Percentiles rank a stretch among this genome's conserved stretches.
phyloP scores from a whole-genome alignment of 35 echinoderm and acorn worm genomes.

The Lytechinus variegatus region DNA sequence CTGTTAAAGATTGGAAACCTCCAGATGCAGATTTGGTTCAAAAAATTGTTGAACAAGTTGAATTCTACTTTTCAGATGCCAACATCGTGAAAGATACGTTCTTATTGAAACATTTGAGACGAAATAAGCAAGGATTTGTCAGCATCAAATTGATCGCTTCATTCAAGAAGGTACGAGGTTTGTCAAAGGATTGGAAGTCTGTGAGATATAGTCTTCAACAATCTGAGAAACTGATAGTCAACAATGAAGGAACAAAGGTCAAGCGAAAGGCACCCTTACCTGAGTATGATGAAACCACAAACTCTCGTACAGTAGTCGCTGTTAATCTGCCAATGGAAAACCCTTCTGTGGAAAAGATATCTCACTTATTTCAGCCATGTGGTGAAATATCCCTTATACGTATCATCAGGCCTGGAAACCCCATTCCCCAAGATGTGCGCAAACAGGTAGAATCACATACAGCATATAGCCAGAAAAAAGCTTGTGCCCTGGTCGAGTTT shows the following conservation, averaged over 20 bases:
- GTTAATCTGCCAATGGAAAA: constrained; percentile 81
- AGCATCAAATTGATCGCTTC: constrained; percentile 97
- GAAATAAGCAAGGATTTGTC: constrained; percentile 95
- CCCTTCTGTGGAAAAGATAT: constrained; percentile 80
- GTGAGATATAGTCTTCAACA: constrained; percentile 86
- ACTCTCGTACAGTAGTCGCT: constrained; percentile 82
- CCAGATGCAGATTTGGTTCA: constrained; percentile 79
- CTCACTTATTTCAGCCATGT: constrained; percentile 82
- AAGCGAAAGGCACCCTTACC: constrained; percentile 85
- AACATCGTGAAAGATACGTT: constrained; percentile 99
- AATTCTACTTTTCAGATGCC: constrained; percentile 99
- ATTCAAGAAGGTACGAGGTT: constrained; percentile 93
- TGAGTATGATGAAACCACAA: constrained; percentile 86
- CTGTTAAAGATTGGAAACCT: constrained; percentile 76
- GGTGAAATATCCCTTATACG: constrained; percentile 86
- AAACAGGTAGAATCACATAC: constrained; percentile 75
- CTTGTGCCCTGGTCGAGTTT: constrained; percentile 95
- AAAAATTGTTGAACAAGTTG: constrained; percentile 94
- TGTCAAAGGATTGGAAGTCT: constrained; percentile 95
- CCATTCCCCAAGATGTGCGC: constrained; percentile 85
- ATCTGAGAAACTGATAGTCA: constrained; percentile 70
- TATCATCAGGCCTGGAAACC: constrained; percentile 81
- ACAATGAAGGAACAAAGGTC: constrained; percentile 95
- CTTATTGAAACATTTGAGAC: constrained; percentile 87
- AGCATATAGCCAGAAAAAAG: constrained; percentile 75